Conservation (phyloP, 2,888 invertebrate genomes). For the Endotricha flammealis region DNA sequence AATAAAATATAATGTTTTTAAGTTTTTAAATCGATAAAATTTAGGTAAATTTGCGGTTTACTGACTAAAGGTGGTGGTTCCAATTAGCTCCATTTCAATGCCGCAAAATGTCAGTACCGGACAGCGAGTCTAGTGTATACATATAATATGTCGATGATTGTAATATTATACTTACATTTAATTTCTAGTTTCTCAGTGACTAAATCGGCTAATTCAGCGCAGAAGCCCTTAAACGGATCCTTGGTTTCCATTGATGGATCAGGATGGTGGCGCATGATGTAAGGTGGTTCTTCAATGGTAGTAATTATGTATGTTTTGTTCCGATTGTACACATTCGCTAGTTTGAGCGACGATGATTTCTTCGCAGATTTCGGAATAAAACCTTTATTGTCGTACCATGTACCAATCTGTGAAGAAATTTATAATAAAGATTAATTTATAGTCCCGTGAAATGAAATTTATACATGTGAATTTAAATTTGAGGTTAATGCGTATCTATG, state of each 20-base stretch:
- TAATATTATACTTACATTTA: conserved; percentile 80
- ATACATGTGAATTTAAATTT: too few species aligned
- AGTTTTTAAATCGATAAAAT: too few species aligned
- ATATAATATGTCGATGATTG: too few species aligned
- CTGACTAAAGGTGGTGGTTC: too few species aligned
- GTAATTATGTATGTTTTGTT: conserved; percentile 92
- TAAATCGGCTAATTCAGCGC: conserved; percentile 91
- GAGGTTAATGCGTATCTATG: too few species aligned
- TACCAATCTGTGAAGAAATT: conserved; percentile 80
- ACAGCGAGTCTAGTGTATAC: too few species aligned
- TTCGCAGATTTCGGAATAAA: conserved; percentile 85
- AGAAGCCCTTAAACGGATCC: conserved; percentile 92
- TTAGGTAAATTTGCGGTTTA: too few species aligned
- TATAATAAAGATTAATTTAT: not conserved
- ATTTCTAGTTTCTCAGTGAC: conserved; percentile 89
- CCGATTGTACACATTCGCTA: conserved; percentile 82
- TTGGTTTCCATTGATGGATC: conserved; percentile 81
- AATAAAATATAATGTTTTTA: too few species aligned
- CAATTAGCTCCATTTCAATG: too few species aligned
- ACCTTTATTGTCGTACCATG: conserved; percentile 90
- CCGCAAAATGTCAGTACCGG: too few species aligned
- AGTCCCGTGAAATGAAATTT: too few species aligned
- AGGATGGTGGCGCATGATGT: conserved; percentile 85
- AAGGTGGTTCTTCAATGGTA: conserved; percentile 91
- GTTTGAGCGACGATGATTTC: conserved; percentile 82